Evolutionary conservation across 2,888 invertebrate species (phyloP), one percentile per base, ranked within the genome.

Genomic region (Mythimna ferrago): DNA sequence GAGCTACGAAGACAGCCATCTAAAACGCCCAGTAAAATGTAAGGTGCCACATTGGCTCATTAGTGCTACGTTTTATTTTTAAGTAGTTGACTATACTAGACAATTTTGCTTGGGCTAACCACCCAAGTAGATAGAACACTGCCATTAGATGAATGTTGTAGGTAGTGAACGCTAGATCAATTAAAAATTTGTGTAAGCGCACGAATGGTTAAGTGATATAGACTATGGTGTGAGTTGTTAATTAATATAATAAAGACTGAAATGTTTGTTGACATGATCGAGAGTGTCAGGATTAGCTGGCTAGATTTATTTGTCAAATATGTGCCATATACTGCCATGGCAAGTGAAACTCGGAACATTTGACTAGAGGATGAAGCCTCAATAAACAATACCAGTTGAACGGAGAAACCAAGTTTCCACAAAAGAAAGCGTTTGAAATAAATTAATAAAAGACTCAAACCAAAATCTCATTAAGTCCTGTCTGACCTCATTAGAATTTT

Each of bases 41-140:
- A 90, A 93, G 88, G 91, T 91, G 94, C 92, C 93, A 91, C 92
- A 73, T 80, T 86, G 90, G 90, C 87, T 86, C 86, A 64, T 76
- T 76, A 85, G 83, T 82, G 76, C 86, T 85, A 85, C 61, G 21
- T 70, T 38, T 26, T 86, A 78, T 81, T 81, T 86, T 70, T 87
- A 89, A 88, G 88, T 89, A 88, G 81, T 81, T 86, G 86, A 86
- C 86, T 80, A 82, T 87, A 82, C 74, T 89, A 89, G 86, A 84
- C 74, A 86, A 86, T 80, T 76, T 62, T 9, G 32, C 70, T 73
- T 26, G 73, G 79, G 67, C 19, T 21, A 11, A 62, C 58, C 66
- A 44, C 61, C 73, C 64, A 68, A 76, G 74, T 69, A 35, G 62
- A 68, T 61, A 61, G 67, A 74, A 80, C 80, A 83, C 87, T 86